These are phyloP conservation scores for Proales similis DNA, from an alignment of 1,140 invertebrate genomes.

Conservation along the genomic window DNA sequence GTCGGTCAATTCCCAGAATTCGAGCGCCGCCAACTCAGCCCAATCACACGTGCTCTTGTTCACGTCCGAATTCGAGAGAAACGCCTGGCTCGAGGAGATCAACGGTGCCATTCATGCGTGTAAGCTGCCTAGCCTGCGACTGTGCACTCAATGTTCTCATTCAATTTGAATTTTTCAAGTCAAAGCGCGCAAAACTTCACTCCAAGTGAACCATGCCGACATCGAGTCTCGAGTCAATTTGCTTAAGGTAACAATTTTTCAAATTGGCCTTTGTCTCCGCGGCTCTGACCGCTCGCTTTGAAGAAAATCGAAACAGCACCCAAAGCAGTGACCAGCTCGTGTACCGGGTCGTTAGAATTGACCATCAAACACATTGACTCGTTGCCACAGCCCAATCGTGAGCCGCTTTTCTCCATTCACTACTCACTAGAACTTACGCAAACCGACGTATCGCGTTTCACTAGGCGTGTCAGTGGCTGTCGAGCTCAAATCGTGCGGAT, in stretches of 20 bases:
- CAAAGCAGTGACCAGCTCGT: slow-evolving; percentile 32
- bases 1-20: neutral
- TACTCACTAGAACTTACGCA: too few relatives aligned
- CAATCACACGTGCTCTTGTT: slow-evolving; percentile 22
- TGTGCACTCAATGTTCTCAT: too few relatives aligned
- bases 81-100: slow-evolving; percentile 34
- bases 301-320: slow-evolving; percentile 31
- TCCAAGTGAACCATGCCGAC: slow-evolving; percentile 21
- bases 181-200: slow-evolving; percentile 32
- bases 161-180: slow-evolving; percentile 31
- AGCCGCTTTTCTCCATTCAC: neutral
- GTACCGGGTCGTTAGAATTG: slow-evolving; percentile 13
- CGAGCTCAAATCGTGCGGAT: slow-evolving; percentile 30
- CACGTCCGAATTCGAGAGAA: slow-evolving; percentile 30
- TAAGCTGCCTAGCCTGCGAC: too few relatives aligned
- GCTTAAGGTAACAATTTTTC: slow-evolving; percentile 10
- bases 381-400: slow-evolving; percentile 26
- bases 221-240: slow-evolving; percentile 23
- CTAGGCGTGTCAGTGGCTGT: slow-evolving; percentile 28
- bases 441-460: too few relatives aligned
- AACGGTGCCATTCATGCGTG: slow-evolving; percentile 32
- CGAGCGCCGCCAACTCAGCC: neutral
- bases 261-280: neutral
- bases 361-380: slow-evolving; percentile 13
- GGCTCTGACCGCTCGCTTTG: neutral